Percentiles rank a stretch among this genome's conserved stretches.
Evolutionary conservation across 2,113 vertebrate species (phyloP).

Genomic region (Pycnonotus jocosus): DNA sequence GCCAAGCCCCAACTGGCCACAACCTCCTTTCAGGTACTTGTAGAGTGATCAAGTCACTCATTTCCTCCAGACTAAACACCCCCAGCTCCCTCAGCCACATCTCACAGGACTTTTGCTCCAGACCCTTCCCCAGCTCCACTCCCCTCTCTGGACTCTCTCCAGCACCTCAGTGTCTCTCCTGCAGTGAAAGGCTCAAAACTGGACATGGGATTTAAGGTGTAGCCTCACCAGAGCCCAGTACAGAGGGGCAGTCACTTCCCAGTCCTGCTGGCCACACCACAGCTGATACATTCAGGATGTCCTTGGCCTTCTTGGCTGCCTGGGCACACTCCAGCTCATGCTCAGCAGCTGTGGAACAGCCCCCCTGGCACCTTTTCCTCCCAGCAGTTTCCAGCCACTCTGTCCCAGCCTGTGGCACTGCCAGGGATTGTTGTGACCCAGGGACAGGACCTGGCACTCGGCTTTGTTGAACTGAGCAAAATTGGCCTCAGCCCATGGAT

Average conservation of each 20-base stretch:
- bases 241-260: accelerated
- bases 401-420: neutral
- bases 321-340: neutral
- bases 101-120: neutral
- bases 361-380: accelerated
- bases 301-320: neutral
- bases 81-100: neutral
- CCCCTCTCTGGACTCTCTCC: accelerated
- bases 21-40: neutral
- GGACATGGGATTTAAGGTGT: neutral
- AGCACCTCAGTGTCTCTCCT: neutral
- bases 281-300: neutral
- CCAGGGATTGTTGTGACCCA: neutral
- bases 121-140: neutral
- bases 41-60: neutral
- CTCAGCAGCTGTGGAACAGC: neutral
- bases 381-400: neutral
- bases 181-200: neutral
- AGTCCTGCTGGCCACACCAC: neutral
- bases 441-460: accelerated
- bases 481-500: accelerated
- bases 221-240: neutral
- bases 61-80: neutral
- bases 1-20: neutral
- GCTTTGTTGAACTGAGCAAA: neutral